Evolutionary conservation across 2,888 invertebrate genomes (phyloP).

Genomic region (Cephus rjabovi): DNA sequence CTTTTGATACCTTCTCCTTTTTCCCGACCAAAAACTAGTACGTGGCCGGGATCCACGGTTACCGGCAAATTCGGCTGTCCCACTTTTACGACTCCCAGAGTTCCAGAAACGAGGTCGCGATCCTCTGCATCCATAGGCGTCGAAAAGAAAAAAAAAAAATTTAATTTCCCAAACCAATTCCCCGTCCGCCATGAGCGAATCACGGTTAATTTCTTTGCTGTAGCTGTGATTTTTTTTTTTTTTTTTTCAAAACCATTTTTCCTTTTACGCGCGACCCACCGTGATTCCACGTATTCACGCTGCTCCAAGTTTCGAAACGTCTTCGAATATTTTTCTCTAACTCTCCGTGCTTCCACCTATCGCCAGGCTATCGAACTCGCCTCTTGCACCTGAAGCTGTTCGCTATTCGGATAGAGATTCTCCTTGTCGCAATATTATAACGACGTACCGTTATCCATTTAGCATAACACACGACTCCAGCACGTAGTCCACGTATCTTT

Average conservation of each 20-base stretch:
- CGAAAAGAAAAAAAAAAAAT: background rate
- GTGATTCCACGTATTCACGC: background rate
- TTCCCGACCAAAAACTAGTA: background rate
- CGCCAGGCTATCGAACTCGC: background rate
- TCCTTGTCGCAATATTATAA: slow-evolving; percentile 13
- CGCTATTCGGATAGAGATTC: background rate
- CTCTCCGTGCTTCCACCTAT: background rate
- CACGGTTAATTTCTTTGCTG: background rate
- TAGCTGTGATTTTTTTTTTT: too few species aligned
- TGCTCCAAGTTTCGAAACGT: background rate
- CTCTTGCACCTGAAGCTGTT: background rate
- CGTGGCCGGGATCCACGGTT: background rate
- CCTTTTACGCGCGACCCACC: too few species aligned
- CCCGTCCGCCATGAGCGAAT: background rate
- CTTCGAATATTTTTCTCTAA: background rate
- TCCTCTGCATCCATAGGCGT: background rate
- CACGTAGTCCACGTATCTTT: background rate
- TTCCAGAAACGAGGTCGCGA: background rate
- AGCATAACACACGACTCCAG: slow-evolving; percentile 29
- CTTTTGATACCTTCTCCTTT: background rate
- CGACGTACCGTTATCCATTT: slow-evolving; percentile 38
- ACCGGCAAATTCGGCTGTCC: background rate
- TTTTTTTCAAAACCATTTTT: too few species aligned
- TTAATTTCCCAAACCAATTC: background rate
- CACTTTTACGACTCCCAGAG: background rate